Percentiles rank a stretch among this genome's conserved stretches.
These are phyloP conservation scores for Epistrophe grossulariae DNA, from an alignment of 2,888 invertebrate species.

Conservation along the genomic window DNA sequence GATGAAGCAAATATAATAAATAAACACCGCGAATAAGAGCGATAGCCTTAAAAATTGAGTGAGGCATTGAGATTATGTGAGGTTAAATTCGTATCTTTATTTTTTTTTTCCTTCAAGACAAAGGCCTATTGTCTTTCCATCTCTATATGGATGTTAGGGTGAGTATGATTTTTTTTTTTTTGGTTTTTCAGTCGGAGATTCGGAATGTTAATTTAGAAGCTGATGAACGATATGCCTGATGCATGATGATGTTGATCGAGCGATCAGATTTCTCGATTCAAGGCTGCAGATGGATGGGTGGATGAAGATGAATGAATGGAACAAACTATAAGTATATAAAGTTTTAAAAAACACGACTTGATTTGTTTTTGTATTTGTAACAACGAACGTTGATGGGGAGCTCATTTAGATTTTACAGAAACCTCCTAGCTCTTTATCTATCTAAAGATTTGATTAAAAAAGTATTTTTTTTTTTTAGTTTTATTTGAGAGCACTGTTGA, in stretches of 20 bases:
- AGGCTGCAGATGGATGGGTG: slow-evolving; percentile 63
- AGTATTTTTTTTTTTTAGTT: slow-evolving; percentile 3
- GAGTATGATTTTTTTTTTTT: slow-evolving; percentile 30
- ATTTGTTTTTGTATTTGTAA: slow-evolving; percentile 1
- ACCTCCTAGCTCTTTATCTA: not conserved
- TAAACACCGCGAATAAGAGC: slow-evolving; percentile 48
- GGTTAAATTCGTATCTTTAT: slow-evolving; percentile 29
- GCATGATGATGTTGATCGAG: slow-evolving; percentile 62
- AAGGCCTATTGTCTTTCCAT: slow-evolving; percentile 55
- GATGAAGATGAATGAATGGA: not conserved
- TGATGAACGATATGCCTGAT: slow-evolving; percentile 69
- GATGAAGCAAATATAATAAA: slow-evolving; percentile 60
- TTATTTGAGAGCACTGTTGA: not conserved
- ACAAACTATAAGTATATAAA: not conserved
- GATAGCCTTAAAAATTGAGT: slow-evolving; percentile 18
- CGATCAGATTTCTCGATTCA: slow-evolving; percentile 67
- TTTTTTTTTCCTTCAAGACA: slow-evolving; percentile 38
- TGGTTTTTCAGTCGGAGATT: slow-evolving; percentile 28
- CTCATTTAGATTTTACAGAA: not conserved
- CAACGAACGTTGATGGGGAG: not conserved
- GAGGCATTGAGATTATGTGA: slow-evolving; percentile 18
- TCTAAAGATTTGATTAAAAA: slow-evolving; percentile 35
- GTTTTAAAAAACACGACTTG: slow-evolving; percentile 22
- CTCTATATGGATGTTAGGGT: slow-evolving; percentile 4
- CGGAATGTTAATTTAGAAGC: slow-evolving; percentile 68